Evolutionary conservation across 2,888 invertebrate species (phyloP).

Genomic region (Agrotis puta): DNA sequence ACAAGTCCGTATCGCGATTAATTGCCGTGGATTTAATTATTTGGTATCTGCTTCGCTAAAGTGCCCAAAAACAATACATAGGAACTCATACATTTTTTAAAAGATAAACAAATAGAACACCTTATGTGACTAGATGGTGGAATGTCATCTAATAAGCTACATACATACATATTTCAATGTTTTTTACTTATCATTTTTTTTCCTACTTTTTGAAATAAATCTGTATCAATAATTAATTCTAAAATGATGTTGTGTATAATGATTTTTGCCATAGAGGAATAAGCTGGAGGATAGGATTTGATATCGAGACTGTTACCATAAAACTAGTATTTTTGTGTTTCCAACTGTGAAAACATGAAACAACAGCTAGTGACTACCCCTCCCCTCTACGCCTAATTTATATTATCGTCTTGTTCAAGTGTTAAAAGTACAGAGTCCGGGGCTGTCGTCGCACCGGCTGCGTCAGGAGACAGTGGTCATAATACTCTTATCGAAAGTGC

Average conservation of each 20-base stretch:
- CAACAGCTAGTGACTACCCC: conserved; percentile 56
- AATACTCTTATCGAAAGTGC: too few species aligned
- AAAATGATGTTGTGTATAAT: conserved; percentile 48
- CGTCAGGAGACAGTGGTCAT: not conserved
- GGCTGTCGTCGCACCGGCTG: not conserved
- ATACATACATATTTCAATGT: conserved; percentile 50
- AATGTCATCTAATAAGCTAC: conserved; percentile 82
- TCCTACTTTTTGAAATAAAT: conserved; percentile 31
- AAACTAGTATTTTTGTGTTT: conserved; percentile 50
- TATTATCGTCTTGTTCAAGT: conserved; percentile 38
- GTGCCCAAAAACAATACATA: conserved; percentile 64
- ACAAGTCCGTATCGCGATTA: conserved; percentile 60
- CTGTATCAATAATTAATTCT: conserved; percentile 45
- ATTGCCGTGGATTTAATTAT: conserved; percentile 51
- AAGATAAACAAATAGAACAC: conserved; percentile 71
- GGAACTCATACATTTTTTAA: conserved; percentile 61
- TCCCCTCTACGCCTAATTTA: conserved; percentile 50
- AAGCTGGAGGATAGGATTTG: conserved; percentile 46
- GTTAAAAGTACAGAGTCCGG: conserved; percentile 9
- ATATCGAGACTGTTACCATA: conserved; percentile 53
- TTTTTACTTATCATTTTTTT: conserved; percentile 36
- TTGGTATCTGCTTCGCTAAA: conserved; percentile 50
- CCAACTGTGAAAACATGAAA: conserved; percentile 42
- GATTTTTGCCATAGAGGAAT: conserved; percentile 47
- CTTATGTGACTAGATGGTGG: conserved; percentile 85